Evolutionary conservation across 2,797 vertebrate genomes (phyloP).

Genomic region (Enteromius mattozi): DNA sequence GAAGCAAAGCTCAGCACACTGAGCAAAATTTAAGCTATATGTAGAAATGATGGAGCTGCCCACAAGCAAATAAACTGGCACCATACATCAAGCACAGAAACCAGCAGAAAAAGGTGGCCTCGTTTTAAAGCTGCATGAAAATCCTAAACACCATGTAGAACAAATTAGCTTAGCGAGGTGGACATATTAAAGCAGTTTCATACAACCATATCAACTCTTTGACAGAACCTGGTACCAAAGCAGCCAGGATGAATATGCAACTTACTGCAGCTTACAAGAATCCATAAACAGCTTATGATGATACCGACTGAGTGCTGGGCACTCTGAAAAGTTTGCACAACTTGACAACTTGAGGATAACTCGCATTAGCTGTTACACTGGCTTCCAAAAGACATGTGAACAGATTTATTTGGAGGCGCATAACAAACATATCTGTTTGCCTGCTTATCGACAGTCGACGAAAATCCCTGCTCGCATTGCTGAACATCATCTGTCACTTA

Average conservation of each 20-base stretch:
- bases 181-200: conserved; percentile 37
- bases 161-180: conserved; percentile 40
- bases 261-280: conserved; percentile 35
- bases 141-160: conserved; percentile 33
- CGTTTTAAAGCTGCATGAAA: conserved; percentile 1
- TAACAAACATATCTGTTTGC: conserved; percentile 37
- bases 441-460: conserved; percentile 33
- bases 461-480: conserved; percentile 49
- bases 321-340: conserved; percentile 39
- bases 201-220: conserved; percentile 31
- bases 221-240: conserved; percentile 21
- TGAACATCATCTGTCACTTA: conserved; percentile 50
- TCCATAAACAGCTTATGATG: conserved; percentile 49
- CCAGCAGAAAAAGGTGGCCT: conserved; percentile 8
- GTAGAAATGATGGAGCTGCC: conserved; percentile 6
- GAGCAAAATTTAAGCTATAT: background rate
- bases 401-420: conserved; percentile 15
- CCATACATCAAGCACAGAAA: background rate
- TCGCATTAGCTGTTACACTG: conserved; percentile 44
- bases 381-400: background rate
- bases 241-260: conserved; percentile 29
- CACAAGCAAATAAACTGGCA: conserved; percentile 35
- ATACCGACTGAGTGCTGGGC: conserved; percentile 18
- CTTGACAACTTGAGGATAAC: conserved; percentile 28
- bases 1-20: conserved; percentile 7